A percentile compares a stretch with the other conserved stretches of the same genome.
These are phyloP conservation scores for Sycophaga agraensis DNA, from an alignment of 1,140 invertebrate genomes.

Conservation along the genomic window DNA sequence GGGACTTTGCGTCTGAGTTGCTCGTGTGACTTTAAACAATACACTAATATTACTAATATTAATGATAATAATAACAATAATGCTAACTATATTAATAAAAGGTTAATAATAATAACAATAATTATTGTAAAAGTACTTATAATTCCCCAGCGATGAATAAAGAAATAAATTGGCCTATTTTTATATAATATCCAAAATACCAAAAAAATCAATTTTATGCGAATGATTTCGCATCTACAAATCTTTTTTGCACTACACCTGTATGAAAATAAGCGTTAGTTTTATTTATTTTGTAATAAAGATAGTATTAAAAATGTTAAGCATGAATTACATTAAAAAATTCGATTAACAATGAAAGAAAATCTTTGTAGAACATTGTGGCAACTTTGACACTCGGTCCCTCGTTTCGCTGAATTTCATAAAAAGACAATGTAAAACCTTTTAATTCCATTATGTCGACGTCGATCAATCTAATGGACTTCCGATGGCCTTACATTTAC, in stretches of 20 bases:
- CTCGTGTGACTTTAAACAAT: slow-evolving; percentile 7
- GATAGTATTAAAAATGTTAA: neutral
- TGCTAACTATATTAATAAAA: neutral
- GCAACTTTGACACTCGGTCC: slow-evolving; percentile 24
- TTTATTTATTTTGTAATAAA: neutral
- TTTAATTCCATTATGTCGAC: neutral
- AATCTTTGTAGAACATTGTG: slow-evolving; percentile 5
- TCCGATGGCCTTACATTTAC: neutral
- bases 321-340: neutral
- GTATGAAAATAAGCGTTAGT: slow-evolving; percentile 3
- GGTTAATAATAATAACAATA: neutral
- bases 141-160: slow-evolving; percentile 7
- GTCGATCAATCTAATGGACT: slow-evolving; percentile 3
- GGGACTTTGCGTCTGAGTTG: slow-evolving; percentile 17
- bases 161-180: slow-evolving; percentile 22
- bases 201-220: neutral
- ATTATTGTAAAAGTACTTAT: neutral
- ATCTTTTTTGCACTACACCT: slow-evolving; percentile 4
- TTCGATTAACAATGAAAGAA: neutral
- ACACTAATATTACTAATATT: slow-evolving; percentile 18
- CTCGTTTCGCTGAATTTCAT: slow-evolving; percentile 16
- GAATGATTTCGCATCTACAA: neutral
- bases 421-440: slow-evolving; percentile 8
- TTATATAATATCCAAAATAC: slow-evolving; percentile 16
- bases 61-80: slow-evolving; percentile 12